Evolutionary conservation across 2,888 invertebrate species (phyloP), one percentile per base, ranked within the genome.

Genomic region (Cerastis rubricosa): DNA sequence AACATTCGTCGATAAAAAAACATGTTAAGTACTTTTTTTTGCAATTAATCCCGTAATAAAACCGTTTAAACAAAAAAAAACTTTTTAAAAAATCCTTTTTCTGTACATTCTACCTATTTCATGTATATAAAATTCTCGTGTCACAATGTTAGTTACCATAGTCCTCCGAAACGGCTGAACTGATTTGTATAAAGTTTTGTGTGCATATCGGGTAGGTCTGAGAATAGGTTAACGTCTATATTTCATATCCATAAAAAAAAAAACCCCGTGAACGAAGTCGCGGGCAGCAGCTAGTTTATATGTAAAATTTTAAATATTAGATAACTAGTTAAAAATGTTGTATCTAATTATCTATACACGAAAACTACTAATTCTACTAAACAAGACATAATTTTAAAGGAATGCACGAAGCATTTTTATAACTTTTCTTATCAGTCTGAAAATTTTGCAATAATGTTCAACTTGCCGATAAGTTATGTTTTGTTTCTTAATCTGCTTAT

Each of bases 391-490:
- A 63, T 66, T 49, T 19, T 47, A 22, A 35, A 64, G 59, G 8
- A 59, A 78, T 45, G 49, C 12, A 29, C 2, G 8, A 29, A 69
- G 64, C 22, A 76, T 76, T 79, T 69, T 45, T 70, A 57, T 66
- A 69, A 51, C 45, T 68, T 65, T 85, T 35, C 74, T 68, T 80
- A 85, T 69, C 82, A 66, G 76, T 35, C 14, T 59, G n/a, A 22
- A 61, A 68, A 17, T 61, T 40, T 54, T 47, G 17, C 40, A 59
- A 51, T 49, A 63, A 74, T 35, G 22, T 59, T 67, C 19, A 64
- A 70, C 29, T 70, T n/a, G 61, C 45, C 40, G 57, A 65, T 61
- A 61, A 45, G 6, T 43, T 64, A 45, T 17, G 8, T 67, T 67
- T 72, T 72, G n/a, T 43, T 25, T 25, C 12, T 47, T 25, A 57